These are phyloP conservation scores for Acanthopagrus latus DNA, from an alignment of 2,797 vertebrate species.

Conservation along the genomic window DNA sequence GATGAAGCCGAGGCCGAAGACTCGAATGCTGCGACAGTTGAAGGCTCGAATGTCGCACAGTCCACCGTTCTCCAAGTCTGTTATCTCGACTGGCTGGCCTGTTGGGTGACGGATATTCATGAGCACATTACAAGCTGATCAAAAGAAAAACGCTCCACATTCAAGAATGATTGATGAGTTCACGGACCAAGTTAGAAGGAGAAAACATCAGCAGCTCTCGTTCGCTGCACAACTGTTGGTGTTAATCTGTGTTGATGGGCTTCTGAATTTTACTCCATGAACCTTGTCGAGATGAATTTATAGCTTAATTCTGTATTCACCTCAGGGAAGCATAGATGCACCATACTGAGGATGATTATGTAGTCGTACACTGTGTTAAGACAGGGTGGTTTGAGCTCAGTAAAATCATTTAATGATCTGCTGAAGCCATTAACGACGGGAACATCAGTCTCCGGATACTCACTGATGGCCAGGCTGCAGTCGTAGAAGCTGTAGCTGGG, in stretches of 20 bases:
- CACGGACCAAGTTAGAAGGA: no score
- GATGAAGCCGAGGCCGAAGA: conserved; percentile 80
- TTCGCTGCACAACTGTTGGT: no score
- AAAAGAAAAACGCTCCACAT: not conserved
- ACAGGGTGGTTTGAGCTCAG: not conserved
- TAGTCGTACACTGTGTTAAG: not conserved
- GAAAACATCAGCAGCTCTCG: no score
- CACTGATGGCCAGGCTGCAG: conserved; percentile 85
- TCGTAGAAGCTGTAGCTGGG: conserved; percentile 83
- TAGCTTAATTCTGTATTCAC: not conserved
- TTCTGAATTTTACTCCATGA: no score
- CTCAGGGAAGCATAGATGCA: not conserved
- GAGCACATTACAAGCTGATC: not conserved
- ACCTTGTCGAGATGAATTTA: not conserved
- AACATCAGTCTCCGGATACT: conserved; percentile 49
- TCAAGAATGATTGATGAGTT: no score
- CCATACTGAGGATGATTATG: not conserved
- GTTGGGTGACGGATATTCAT: not conserved
- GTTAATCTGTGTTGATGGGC: no score
- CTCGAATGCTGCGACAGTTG: conserved; percentile 73
- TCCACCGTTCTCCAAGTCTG: conserved; percentile 79
- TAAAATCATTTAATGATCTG: not conserved
- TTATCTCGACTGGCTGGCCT: conserved; percentile 84
- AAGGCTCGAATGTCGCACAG: conserved; percentile 79
- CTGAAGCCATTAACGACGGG: not conserved